phyloP scores from a whole-genome alignment of 2,113 vertebrate genomes.

The Craseonycteris thonglongyai region DNA sequence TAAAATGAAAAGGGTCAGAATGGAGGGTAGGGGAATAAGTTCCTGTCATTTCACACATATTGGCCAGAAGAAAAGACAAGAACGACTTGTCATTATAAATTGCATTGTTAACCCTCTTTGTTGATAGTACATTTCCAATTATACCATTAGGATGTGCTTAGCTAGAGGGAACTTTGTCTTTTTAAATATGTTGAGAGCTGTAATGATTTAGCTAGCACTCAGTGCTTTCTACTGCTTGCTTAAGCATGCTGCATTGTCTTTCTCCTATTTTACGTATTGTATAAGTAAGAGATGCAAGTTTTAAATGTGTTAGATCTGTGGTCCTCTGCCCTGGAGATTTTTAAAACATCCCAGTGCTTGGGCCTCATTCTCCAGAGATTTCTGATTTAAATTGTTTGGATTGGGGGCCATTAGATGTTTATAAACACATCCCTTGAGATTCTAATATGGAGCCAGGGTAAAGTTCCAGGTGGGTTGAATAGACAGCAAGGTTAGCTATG shows the following conservation, averaged over 20 bases:
- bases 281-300: not conserved
- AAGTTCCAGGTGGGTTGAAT: not conserved
- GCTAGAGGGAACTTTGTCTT: constrained; percentile 35
- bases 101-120: constrained; percentile 2
- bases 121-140: constrained; percentile 46
- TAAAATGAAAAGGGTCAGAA: not conserved
- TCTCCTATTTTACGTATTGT: not conserved
- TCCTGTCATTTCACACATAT: not conserved
- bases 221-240: constrained; percentile 26
- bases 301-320: not conserved
- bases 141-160: constrained; percentile 45
- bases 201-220: constrained; percentile 10
- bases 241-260: not conserved
- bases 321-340: not conserved
- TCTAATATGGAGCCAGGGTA: not conserved
- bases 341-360: not conserved
- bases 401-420: not conserved
- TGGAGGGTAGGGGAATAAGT: not conserved
- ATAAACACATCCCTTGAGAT: not conserved
- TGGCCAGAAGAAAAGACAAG: constrained; percentile 11
- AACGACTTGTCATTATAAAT: constrained; percentile 16
- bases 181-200: constrained; percentile 22
- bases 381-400: not conserved
- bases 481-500: not conserved
- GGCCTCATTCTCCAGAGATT: not conserved